phyloP scores from a whole-genome alignment of 2,888 invertebrate genomes.

The Nematopogon swammerdamellus region DNA sequence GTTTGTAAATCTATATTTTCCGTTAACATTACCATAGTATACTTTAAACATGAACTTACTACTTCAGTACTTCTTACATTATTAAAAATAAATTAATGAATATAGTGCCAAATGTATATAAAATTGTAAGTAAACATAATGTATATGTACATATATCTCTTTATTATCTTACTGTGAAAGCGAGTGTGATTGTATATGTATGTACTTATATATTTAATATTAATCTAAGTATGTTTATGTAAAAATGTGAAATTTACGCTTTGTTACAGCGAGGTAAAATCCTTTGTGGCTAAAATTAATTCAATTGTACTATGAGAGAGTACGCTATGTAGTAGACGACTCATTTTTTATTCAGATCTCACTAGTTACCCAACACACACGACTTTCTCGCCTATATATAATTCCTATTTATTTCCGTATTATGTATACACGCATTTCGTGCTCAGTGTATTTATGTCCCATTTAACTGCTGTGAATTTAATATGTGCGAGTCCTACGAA shows the following conservation, averaged over 20 bases:
- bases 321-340: too few relatives aligned
- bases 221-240: conserved; percentile 12
- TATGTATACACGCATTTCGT: too few relatives aligned
- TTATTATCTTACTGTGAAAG: conserved; percentile 12
- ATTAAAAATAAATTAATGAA: conserved; percentile 17
- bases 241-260: neutral
- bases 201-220: conserved; percentile 5
- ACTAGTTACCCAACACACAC: too few relatives aligned
- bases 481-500: too few relatives aligned
- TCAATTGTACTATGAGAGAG: too few relatives aligned
- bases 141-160: conserved; percentile 25
- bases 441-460: too few relatives aligned
- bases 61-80: neutral
- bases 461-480: too few relatives aligned
- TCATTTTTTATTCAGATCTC: too few relatives aligned
- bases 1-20: neutral
- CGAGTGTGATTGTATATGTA: conserved; percentile 20
- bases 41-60: neutral
- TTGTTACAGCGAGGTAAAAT: neutral
- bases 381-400: too few relatives aligned
- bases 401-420: too few relatives aligned
- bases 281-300: too few relatives aligned
- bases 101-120: conserved; percentile 54
- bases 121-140: conserved; percentile 22
- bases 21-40: neutral